Conservation (phyloP, 2,113 vertebrate species). For the Embiotoca jacksoni region DNA sequence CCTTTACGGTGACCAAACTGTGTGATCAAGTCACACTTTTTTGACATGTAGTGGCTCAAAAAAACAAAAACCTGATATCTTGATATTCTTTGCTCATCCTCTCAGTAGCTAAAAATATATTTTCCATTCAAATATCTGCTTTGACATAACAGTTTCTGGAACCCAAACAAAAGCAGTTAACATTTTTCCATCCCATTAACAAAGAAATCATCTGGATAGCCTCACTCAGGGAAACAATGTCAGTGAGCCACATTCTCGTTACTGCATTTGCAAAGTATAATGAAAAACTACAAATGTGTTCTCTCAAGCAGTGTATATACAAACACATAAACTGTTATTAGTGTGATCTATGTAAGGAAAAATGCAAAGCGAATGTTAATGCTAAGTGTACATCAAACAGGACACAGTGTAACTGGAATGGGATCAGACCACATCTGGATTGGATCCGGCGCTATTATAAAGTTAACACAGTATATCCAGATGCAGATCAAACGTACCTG, state of each 20-base stretch:
- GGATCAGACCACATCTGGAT: neutral
- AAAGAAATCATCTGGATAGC: constrained; percentile 12
- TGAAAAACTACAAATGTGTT: neutral
- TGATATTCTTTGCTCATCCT: neutral
- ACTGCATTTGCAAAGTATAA: too few species aligned
- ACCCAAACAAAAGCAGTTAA: neutral
- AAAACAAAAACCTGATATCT: too few species aligned
- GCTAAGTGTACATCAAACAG: neutral
- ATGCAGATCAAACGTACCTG: neutral
- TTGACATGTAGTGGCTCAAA: neutral
- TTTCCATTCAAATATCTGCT: neutral
- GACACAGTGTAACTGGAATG: neutral
- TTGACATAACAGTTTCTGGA: neutral
- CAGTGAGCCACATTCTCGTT: too few species aligned
- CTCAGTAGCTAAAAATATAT: neutral
- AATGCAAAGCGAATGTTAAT: neutral
- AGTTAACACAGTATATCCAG: neutral
- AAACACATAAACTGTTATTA: too few species aligned
- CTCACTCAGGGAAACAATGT: neutral
- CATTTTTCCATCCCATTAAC: constrained; percentile 8
- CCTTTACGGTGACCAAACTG: neutral
- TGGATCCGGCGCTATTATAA: neutral
- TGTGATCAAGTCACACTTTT: neutral
- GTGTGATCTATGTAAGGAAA: neutral
- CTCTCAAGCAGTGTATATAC: neutral